Conservation (phyloP, 35 echinoderm and acorn worm species). For the Apostichopus parvimensis region DNA sequence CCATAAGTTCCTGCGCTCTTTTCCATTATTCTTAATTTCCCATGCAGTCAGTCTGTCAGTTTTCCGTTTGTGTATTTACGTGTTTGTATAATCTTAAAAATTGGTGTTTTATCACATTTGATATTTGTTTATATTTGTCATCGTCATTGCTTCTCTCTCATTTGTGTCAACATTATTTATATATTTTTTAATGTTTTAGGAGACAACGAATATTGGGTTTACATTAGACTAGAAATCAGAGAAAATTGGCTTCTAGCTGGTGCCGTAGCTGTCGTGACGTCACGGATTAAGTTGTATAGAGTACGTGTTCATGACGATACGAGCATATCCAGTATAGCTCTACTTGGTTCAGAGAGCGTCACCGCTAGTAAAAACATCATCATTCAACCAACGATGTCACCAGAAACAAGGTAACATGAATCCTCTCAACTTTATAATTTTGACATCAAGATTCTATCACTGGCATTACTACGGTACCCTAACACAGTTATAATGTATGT, state of each 20-base stretch:
- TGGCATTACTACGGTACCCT: no score
- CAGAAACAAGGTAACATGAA: background rate
- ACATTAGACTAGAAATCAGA: slow-evolving; percentile 12
- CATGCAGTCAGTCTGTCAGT: no score
- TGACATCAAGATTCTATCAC: background rate
- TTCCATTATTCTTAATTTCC: no score
- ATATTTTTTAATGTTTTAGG: background rate
- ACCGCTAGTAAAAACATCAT: background rate
- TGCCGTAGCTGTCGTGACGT: slow-evolving; percentile 7
- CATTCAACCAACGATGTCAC: slow-evolving; percentile 30
- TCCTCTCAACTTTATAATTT: background rate
- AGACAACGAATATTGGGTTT: slow-evolving; percentile 12
- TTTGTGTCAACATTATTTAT: no score
- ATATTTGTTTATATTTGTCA: no score
- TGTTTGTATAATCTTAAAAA: no score
- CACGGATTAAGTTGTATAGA: background rate
- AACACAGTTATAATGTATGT: no score
- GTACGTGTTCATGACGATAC: background rate
- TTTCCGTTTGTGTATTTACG: no score
- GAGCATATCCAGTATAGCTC: background rate
- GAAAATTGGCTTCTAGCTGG: slow-evolving; percentile 8
- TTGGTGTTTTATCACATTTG: no score
- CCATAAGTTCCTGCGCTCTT: no score
- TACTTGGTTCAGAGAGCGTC: background rate
- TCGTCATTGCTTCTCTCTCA: no score